Conservation (phyloP, 2,888 invertebrate species). For the Hirtodrosophila histrioides region DNA sequence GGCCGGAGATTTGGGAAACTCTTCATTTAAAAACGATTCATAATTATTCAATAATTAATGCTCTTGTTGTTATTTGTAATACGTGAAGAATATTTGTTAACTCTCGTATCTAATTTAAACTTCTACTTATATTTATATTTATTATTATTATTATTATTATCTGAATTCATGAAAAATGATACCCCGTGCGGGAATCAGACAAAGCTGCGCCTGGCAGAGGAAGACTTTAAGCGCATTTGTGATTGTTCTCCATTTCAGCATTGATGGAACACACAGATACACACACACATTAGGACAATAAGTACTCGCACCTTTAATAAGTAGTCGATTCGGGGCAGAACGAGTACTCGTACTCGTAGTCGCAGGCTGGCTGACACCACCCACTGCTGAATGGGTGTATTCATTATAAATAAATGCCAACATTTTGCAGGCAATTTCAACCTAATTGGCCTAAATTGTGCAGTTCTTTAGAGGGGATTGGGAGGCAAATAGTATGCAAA, state of each 20-base stretch:
- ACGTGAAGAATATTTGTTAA: too few species aligned
- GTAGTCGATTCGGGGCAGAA: background rate
- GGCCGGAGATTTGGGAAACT: too few species aligned
- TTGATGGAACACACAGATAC: constrained; percentile 17
- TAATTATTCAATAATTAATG: too few species aligned
- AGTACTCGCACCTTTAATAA: too few species aligned
- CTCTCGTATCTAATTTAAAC: too few species aligned
- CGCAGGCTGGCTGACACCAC: constrained; percentile 19
- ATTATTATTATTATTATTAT: too few species aligned
- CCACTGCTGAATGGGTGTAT: constrained; percentile 20
- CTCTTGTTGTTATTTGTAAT: too few species aligned
- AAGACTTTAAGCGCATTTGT: background rate
- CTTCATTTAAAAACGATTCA: too few species aligned
- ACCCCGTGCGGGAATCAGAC: too few species aligned
- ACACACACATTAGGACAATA: background rate
- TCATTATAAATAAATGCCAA: constrained; percentile 64
- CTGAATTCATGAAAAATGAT: too few species aligned
- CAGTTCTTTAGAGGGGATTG: background rate
- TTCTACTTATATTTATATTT: too few species aligned
- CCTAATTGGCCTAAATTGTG: constrained; percentile 69
- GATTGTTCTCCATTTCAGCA: constrained; percentile 4
- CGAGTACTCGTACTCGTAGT: background rate
- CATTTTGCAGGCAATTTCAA: constrained; percentile 73
- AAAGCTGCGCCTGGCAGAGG: too few species aligned
- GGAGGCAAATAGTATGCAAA: constrained; percentile 15